Evolutionary conservation across 2,888 invertebrate genomes (phyloP).

Genomic region (Polyommatus iphigenia): DNA sequence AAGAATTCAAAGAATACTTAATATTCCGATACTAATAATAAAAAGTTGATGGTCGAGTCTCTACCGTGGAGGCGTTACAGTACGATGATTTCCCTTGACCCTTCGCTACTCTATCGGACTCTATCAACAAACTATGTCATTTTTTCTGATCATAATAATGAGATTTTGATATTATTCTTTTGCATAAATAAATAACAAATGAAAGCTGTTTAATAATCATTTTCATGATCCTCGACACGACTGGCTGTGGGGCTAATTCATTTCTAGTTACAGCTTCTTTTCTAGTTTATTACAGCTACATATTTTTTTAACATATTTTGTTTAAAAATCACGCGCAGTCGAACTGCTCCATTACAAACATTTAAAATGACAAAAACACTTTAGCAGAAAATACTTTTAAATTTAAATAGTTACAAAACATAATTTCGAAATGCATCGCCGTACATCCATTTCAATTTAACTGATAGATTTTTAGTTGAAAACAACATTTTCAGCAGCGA

Average conservation of each 20-base stretch:
- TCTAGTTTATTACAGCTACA: too few relatives aligned
- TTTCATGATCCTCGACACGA: too few relatives aligned
- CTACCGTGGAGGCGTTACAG: not conserved
- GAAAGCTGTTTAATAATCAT: not conserved
- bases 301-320: too few relatives aligned
- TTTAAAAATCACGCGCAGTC: too few relatives aligned
- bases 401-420: not conserved
- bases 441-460: not conserved
- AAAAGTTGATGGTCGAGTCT: not conserved
- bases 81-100: constrained; percentile 8
- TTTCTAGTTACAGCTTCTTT: too few relatives aligned
- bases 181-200: not conserved
- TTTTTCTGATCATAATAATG: not conserved
- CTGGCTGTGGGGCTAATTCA: too few relatives aligned
- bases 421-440: not conserved
- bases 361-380: not conserved
- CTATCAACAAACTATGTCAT: not conserved
- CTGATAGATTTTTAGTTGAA: constrained; percentile 27
- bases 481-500: constrained; percentile 5
- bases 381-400: not conserved
- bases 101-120: not conserved
- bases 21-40: not conserved
- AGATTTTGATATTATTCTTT: constrained; percentile 2
- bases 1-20: not conserved
- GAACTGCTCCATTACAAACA: not conserved